Evolutionary conservation across 1,140 invertebrate species (phyloP), one percentile per base, ranked within the genome.

Genomic region (Drosophila cardini): DNA sequence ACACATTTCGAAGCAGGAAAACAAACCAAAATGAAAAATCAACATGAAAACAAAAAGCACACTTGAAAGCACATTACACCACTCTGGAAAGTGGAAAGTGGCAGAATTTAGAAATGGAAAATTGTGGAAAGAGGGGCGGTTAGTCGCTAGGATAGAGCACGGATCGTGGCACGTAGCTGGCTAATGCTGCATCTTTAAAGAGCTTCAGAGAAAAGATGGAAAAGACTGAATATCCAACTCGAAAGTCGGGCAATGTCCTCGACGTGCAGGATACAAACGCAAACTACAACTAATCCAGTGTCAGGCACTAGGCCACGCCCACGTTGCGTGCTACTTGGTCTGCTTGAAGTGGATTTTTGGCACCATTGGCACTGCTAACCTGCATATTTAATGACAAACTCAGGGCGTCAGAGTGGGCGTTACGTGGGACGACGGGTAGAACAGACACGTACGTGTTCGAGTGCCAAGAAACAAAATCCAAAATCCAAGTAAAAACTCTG

Each of bases 311-410:
- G 48, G 32, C 56, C 58, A 64, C 60, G 38, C 61, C 45, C 82
- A 85, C 65, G n/a, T 82, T 57, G 65, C 52, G 65, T 69, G 64
- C 40, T 78, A 57, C 30, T 58, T 68, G 26, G 46, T 38, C 70
- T 50, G 55, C 34, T 26, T 70, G 60, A 64, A 87, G 84, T 90
- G 80, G 80, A 89, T 89, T 90, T 76, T 84, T 89, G 85, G 85
- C 85, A 90, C 76, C 87, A 78, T 84, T 87, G 87, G 87, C 87
- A 90, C 87, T 90, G 74, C 64, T 90, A 90, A 90, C 87, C 87
- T 90, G 87, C 89, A 90, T 90, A 87, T 86, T 90, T 90, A 90
- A 90, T 90, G 87, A 87, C 80, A 77, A 83, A 69, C 63, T 42
- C 74, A 42, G 43, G 3, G 26, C 38, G 8, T n/a, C 2, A 15